Conservation (phyloP, 2,888 invertebrate species). For the Ectemnius cavifrons region DNA sequence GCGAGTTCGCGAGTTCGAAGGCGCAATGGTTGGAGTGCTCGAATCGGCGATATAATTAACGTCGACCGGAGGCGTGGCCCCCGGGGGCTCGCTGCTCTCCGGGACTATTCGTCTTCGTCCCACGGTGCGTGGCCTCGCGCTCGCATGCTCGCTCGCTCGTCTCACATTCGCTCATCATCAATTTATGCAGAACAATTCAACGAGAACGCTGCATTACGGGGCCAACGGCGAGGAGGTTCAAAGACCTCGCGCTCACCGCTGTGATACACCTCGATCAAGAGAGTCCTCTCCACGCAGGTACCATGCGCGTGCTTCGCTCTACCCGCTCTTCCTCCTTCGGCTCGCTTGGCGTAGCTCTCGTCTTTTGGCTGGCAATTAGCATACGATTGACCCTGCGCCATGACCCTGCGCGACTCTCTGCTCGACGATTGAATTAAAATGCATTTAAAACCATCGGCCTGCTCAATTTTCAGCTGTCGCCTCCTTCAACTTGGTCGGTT, state of each 20-base stretch:
- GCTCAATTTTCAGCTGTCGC: constrained; percentile 43
- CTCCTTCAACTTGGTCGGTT: background rate
- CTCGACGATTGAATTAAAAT: constrained; percentile 73
- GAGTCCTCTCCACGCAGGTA: constrained; percentile 47
- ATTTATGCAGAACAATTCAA: constrained; percentile 78
- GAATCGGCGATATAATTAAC: constrained; percentile 63
- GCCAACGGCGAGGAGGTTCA: constrained; percentile 69
- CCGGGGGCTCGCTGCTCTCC: constrained; percentile 45
- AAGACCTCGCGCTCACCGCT: constrained; percentile 65
- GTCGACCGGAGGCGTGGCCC: constrained; percentile 60
- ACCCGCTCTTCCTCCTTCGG: constrained; percentile 35
- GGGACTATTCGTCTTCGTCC: constrained; percentile 69
- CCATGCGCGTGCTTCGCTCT: constrained; percentile 28
- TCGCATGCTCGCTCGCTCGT: constrained; percentile 42
- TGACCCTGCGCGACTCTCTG: constrained; percentile 68
- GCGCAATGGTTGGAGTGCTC: constrained; percentile 13
- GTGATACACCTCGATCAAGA: constrained; percentile 50
- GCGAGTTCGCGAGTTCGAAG: constrained; percentile 12
- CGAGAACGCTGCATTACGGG: constrained; percentile 75
- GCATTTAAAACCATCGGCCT: constrained; percentile 55
- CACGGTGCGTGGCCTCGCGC: constrained; percentile 53
- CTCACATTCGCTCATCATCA: constrained; percentile 74
- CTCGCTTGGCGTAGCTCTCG: constrained; percentile 49
- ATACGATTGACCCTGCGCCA: constrained; percentile 75
- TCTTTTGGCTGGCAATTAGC: constrained; percentile 76